Conservation (phyloP, 2,888 invertebrate species). For the Monoplex corrugatus region DNA sequence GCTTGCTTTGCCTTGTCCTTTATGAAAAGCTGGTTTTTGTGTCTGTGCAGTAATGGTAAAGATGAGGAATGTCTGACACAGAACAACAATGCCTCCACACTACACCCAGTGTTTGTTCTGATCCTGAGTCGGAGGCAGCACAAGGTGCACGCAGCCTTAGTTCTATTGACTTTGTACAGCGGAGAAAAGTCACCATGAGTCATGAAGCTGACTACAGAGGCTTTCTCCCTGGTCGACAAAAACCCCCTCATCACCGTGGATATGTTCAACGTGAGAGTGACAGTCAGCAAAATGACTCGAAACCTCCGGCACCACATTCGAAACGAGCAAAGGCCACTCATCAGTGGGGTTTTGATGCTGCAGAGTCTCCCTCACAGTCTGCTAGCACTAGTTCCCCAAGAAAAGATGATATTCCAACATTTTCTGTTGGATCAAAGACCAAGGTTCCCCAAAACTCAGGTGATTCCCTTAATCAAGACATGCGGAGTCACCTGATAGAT, state of each 20-base stretch:
- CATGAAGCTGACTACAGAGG: slow-evolving; percentile 48
- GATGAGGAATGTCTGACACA: slow-evolving; percentile 39
- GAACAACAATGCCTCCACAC: slow-evolving; percentile 10
- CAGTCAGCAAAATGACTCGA: not conserved
- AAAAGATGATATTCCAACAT: slow-evolving; percentile 30
- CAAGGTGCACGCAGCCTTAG: slow-evolving; percentile 61
- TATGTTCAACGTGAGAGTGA: not conserved
- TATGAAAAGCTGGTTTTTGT: no score
- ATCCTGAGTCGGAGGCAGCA: slow-evolving; percentile 66
- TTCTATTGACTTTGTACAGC: slow-evolving; percentile 50
- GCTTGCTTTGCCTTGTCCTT: no score
- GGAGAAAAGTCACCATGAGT: slow-evolving; percentile 40
- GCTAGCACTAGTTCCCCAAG: not conserved
- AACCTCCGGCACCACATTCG: not conserved
- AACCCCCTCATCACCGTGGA: slow-evolving; percentile 62
- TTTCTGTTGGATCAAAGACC: slow-evolving; percentile 46
- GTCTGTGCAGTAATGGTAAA: not conserved
- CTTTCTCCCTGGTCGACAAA: slow-evolving; percentile 54
- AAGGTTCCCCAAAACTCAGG: slow-evolving; percentile 64
- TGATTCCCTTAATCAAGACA: slow-evolving; percentile 63
- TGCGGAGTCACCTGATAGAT: slow-evolving; percentile 59
- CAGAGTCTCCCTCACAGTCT: not conserved
- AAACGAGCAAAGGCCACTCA: not conserved
- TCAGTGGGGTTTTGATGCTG: slow-evolving; percentile 47
- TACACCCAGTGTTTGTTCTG: slow-evolving; percentile 64